phyloP scores from a whole-genome alignment of 2,797 vertebrate species.

The Takifugu rubripes region DNA sequence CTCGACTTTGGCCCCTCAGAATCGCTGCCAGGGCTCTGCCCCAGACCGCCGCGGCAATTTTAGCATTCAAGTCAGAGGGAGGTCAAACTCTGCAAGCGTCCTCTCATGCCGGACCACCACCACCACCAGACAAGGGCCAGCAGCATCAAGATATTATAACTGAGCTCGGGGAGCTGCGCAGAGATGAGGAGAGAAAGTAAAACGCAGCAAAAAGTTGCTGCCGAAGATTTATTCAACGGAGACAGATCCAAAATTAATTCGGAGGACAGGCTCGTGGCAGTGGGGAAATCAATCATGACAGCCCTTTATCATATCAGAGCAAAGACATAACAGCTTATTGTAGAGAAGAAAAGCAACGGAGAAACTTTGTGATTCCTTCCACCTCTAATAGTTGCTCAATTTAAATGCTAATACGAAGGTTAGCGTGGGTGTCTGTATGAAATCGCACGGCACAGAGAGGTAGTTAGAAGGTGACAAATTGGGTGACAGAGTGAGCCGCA shows the following conservation, averaged over 20 bases:
- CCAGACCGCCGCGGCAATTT: conserved; percentile 30
- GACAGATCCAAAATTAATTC: conserved; percentile 45
- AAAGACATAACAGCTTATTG: conserved; percentile 41
- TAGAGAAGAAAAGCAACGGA: conserved; percentile 16
- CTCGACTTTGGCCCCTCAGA: conserved; percentile 16
- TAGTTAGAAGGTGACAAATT: conserved; percentile 37
- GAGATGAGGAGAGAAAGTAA: conserved; percentile 3
- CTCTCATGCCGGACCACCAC: conserved; percentile 40
- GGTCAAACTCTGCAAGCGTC: conserved; percentile 44
- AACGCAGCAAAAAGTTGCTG: background rate
- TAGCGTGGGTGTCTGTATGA: conserved; percentile 19
- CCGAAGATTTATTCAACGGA: conserved; percentile 11
- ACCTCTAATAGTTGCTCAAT: conserved; percentile 32
- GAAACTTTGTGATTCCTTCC: conserved; percentile 15
- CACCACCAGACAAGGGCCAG: conserved; percentile 36
- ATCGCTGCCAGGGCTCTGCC: conserved; percentile 18
- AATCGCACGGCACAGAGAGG: conserved; percentile 18
- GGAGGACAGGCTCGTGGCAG: conserved; percentile 20
- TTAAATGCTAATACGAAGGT: conserved; percentile 63
- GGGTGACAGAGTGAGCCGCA: conserved; percentile 15
- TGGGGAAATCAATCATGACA: conserved; percentile 56
- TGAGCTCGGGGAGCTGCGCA: conserved; percentile 19
- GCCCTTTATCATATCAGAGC: conserved; percentile 54
- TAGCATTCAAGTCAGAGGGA: conserved; percentile 36
- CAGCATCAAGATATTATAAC: conserved; percentile 43